Percentiles rank a stretch among this genome's conserved stretches.
These are phyloP conservation scores for Tyrophagus putrescentiae DNA, from an alignment of 1,140 invertebrate species.

Conservation along the genomic window DNA sequence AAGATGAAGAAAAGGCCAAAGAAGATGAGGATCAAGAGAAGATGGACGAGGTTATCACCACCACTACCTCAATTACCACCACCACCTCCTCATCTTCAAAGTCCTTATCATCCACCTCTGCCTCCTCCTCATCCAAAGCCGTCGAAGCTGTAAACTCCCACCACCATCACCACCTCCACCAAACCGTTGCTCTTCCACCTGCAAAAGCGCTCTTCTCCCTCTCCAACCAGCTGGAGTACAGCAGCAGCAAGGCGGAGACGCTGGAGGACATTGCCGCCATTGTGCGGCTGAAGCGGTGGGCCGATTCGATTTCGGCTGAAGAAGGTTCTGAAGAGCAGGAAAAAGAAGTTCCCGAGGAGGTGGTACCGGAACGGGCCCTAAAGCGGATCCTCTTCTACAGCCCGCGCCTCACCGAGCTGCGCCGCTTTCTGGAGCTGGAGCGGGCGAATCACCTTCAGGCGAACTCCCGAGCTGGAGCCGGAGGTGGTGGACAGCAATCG, in stretches of 20 bases:
- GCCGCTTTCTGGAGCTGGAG: not conserved
- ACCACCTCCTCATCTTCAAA: not conserved
- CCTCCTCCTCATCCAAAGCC: not conserved
- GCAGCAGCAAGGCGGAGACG: not conserved
- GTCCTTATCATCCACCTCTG: not conserved
- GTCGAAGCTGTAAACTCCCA: not conserved
- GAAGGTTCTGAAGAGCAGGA: not conserved
- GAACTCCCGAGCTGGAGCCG: too few species aligned
- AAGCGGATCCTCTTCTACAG: conserved; percentile 4
- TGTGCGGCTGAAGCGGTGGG: not conserved
- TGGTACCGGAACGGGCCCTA: not conserved
- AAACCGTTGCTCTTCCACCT: not conserved
- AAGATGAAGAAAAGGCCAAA: not conserved
- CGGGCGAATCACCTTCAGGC: not conserved
- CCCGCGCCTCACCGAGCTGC: not conserved
- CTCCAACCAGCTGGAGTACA: conserved; percentile 7
- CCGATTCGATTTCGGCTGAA: too few species aligned
- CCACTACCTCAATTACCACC: not conserved
- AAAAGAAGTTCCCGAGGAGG: not conserved
- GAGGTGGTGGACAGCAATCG: too few species aligned
- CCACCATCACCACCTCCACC: not conserved
- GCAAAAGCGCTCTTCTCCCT: not conserved
- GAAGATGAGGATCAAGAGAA: not conserved
- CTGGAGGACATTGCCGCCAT: conserved; percentile 6
- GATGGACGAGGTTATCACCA: too few species aligned